These are phyloP conservation scores for Trissoscelio sp. DNA, from an alignment of 2,888 invertebrate species.

Conservation along the genomic window DNA sequence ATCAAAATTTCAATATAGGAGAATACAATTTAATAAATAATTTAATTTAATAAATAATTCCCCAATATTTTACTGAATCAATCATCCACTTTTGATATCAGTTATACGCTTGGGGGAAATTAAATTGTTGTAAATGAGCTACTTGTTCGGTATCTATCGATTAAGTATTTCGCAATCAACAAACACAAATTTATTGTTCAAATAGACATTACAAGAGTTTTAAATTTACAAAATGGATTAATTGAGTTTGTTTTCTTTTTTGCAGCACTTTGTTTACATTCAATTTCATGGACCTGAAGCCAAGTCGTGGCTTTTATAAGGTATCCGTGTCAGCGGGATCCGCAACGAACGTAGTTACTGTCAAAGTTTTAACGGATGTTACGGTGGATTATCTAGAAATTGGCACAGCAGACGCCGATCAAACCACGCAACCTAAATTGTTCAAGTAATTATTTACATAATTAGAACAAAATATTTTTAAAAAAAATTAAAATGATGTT, in stretches of 20 bases:
- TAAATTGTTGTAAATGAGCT: slow-evolving; percentile 73
- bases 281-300: slow-evolving; percentile 90
- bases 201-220: neutral
- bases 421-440: slow-evolving; percentile 91
- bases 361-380: slow-evolving; percentile 91
- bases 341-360: slow-evolving; percentile 85
- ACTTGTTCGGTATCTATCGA: slow-evolving; percentile 58
- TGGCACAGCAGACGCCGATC: slow-evolving; percentile 95
- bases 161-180: slow-evolving; percentile 60
- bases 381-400: slow-evolving; percentile 92
- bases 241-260: slow-evolving; percentile 6
- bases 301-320: slow-evolving; percentile 93
- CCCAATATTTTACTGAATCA: slow-evolving; percentile 81
- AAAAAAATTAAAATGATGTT: neutral
- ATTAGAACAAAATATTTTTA: neutral
- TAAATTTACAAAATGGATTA: neutral
- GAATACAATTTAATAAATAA: neutral
- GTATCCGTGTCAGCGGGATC: slow-evolving; percentile 89
- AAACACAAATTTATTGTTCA: slow-evolving; percentile 34
- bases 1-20: too few relatives aligned
- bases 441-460: slow-evolving; percentile 84
- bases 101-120: slow-evolving; percentile 83
- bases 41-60: slow-evolving; percentile 12
- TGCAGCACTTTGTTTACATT: slow-evolving; percentile 89
- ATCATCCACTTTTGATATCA: slow-evolving; percentile 71